Conservation (phyloP, 2,113 vertebrate species). For the Eolophus roseicapilla region DNA sequence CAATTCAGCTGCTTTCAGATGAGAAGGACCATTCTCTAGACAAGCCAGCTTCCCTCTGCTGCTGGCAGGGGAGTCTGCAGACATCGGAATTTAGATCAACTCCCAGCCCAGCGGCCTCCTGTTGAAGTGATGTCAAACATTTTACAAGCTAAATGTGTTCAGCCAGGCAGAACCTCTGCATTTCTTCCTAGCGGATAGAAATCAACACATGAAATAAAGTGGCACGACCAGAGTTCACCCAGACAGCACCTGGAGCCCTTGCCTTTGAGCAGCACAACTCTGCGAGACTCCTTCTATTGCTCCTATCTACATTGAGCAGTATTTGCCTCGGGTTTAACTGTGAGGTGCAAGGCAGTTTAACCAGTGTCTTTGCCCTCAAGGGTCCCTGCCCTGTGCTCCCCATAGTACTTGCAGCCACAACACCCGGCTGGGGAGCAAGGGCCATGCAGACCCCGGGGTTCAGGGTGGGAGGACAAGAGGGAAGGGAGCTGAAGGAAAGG, state of each 20-base stretch:
- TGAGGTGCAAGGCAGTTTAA: rapidly evolving
- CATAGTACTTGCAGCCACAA: background rate
- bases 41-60: background rate
- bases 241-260: no score
- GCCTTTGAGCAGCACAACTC: rapidly evolving
- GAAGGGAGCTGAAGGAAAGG: background rate
- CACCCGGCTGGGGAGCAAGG: background rate
- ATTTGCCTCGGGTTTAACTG: rapidly evolving
- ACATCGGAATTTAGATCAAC: background rate
- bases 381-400: background rate
- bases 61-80: background rate
- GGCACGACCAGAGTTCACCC: rapidly evolving
- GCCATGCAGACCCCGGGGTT: background rate
- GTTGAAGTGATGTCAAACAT: background rate
- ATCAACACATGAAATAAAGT: rapidly evolving
- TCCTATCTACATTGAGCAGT: rapidly evolving
- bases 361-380: rapidly evolving
- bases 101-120: background rate
- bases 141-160: background rate
- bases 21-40: background rate
- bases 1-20: background rate
- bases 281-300: rapidly evolving
- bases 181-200: background rate
- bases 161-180: background rate
- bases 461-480: no score